phyloP scores from a whole-genome alignment of 2,888 invertebrate species.

The Nemurella pictetii region DNA sequence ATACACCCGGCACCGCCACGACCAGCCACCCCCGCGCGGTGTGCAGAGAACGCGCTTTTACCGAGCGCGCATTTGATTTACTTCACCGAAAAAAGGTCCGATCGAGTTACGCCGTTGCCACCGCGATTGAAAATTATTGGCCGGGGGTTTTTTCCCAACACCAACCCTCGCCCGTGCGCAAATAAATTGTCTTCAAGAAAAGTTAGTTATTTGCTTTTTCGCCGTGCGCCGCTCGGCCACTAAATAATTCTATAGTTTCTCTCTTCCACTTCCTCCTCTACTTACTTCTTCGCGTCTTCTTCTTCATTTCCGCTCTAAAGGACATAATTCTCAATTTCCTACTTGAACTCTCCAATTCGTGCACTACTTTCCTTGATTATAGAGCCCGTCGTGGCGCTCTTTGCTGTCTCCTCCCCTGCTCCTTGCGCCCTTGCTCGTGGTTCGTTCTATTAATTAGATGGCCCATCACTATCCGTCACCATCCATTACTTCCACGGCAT shows the following conservation, averaged over 20 bases:
- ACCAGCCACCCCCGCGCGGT: no score
- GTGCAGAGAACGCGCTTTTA: no score
- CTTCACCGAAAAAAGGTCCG: neutral
- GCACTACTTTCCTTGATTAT: slow-evolving; percentile 13
- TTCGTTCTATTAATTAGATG: slow-evolving; percentile 20
- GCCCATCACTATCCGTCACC: slow-evolving; percentile 14
- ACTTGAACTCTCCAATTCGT: neutral
- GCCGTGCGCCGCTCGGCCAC: neutral
- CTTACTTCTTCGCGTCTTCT: neutral
- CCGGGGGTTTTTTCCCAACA: neutral
- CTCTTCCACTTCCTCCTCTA: neutral
- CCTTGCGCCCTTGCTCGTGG: neutral
- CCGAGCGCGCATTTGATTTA: neutral
- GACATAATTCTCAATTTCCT: slow-evolving; percentile 17
- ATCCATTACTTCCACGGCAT: slow-evolving; percentile 2
- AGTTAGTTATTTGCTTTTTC: neutral
- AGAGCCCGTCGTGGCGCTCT: neutral
- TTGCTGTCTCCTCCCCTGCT: neutral
- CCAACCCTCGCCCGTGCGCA: neutral
- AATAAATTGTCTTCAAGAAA: neutral
- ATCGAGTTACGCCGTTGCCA: neutral
- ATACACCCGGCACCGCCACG: no score
- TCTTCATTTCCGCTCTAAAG: slow-evolving; percentile 2
- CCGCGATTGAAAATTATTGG: neutral
- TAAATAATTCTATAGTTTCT: neutral